Evolutionary conservation across 2,113 vertebrate genomes (phyloP).

Genomic region (Bufo gargarizans): DNA sequence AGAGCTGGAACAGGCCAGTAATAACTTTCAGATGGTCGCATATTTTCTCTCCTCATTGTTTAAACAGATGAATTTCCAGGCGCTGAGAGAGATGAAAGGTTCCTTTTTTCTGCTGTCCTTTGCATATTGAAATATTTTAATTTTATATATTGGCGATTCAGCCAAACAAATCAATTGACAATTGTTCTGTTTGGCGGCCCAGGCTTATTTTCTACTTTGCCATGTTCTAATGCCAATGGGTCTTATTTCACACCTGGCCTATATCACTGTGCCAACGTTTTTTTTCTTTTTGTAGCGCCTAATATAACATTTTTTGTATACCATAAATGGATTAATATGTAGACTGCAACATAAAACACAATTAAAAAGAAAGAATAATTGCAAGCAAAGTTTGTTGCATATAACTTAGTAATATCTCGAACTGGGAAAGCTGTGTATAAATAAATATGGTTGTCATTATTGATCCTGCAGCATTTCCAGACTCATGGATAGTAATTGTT

Average conservation of each 20-base stretch:
- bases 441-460: neutral
- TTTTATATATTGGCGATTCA: constrained; percentile 10
- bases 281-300: neutral
- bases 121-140: constrained; percentile 29
- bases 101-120: constrained; percentile 6
- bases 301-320: neutral
- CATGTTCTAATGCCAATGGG: neutral
- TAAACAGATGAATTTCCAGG: constrained; percentile 40
- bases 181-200: constrained; percentile 1
- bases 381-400: neutral
- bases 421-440: neutral
- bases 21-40: constrained; percentile 42
- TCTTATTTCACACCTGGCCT: constrained; percentile 5
- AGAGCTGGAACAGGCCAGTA: constrained; percentile 18
- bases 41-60: constrained; percentile 28
- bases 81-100: constrained; percentile 16
- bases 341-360: neutral
- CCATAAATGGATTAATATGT: neutral
- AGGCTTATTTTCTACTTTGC: neutral
- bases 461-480: neutral
- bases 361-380: neutral
- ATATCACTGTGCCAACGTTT: neutral
- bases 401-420: neutral
- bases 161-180: constrained; percentile 23
- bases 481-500: neutral